Conservation (phyloP, 2,113 vertebrate genomes). For the Plestiodon gilberti region DNA sequence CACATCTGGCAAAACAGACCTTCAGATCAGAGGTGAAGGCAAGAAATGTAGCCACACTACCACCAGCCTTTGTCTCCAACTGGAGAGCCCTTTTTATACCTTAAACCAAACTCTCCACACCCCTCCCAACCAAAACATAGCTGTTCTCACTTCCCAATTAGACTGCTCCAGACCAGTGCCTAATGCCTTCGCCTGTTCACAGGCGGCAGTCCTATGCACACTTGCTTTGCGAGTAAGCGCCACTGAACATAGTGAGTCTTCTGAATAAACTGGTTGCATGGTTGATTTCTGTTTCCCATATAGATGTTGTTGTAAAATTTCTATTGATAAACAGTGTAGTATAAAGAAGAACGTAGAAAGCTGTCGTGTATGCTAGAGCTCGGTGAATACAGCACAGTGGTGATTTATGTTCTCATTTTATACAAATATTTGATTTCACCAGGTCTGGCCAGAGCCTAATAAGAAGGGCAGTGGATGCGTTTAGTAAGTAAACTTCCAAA, state of each 20-base stretch:
- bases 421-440: constrained; percentile 35
- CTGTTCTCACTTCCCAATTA: too few species aligned
- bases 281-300: neutral
- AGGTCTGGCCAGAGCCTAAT: constrained; percentile 78
- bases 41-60: too few species aligned
- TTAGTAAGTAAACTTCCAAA: constrained; percentile 82
- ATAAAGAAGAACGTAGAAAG: neutral
- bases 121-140: too few species aligned
- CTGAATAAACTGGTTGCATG: neutral
- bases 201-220: neutral
- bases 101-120: too few species aligned
- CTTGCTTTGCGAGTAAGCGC: too few species aligned
- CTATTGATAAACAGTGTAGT: neutral
- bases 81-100: too few species aligned
- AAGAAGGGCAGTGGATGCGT: constrained; percentile 86
- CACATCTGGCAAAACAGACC: too few species aligned
- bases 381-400: neutral
- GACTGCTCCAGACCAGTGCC: too few species aligned
- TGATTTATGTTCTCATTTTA: constrained; percentile 42
- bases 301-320: neutral
- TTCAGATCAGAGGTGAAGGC: too few species aligned
- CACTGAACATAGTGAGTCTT: too few species aligned
- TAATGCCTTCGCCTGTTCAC: too few species aligned
- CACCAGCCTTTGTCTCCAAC: too few species aligned
- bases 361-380: constrained; percentile 2